Evolutionary conservation across 2,888 invertebrate genomes (phyloP), one percentile per base, ranked within the genome.

Genomic region (Nemotelus pantherinus): DNA sequence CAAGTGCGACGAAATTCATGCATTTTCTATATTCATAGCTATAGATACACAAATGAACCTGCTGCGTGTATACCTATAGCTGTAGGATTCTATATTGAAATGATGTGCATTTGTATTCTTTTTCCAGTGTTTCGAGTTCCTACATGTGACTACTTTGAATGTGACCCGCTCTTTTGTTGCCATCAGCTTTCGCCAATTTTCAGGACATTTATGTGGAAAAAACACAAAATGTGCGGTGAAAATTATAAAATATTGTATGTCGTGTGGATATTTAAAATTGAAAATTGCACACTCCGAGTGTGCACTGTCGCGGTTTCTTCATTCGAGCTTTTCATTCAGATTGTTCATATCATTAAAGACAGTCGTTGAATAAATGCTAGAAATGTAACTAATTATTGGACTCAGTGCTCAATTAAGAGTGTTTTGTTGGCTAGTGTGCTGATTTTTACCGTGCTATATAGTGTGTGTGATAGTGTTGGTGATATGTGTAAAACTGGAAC

Each of bases 181-280:
- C 79, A 77, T 70, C 77, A 77, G 77, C 77, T 77, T 70, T 70
- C 48, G 55, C 75, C 65, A 74, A 75, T 75, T 77, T 77, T 63
- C 25, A 50, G 71, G 79, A 77, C 79, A 75, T 75, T 79, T 76
- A 75, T 79, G 75, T 77, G 79, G 72, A 72, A 64, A 78, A 71
- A 70, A 74, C 60, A 74, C 74, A 74, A 63, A 39, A 64, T 71
- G 71, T 71, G 77, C 70, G 74, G 77, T 76, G 77, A 76, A 79
- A 79, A 77, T 79, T 77, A 79, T 79, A 79, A 77, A 79, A 79
- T 79, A 77, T 79, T 77, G 77, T 79, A 58, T 47, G 48, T 55
- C 0, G 53, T 55, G 65, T 77, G 79, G 64, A 77, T 74, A 77
- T 77, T 79, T 79, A 74, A 78, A 74, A 74, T 79, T 77, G 77